Evolutionary conservation across 2,113 vertebrate genomes (phyloP).

Genomic region (Sylvia atricapilla): DNA sequence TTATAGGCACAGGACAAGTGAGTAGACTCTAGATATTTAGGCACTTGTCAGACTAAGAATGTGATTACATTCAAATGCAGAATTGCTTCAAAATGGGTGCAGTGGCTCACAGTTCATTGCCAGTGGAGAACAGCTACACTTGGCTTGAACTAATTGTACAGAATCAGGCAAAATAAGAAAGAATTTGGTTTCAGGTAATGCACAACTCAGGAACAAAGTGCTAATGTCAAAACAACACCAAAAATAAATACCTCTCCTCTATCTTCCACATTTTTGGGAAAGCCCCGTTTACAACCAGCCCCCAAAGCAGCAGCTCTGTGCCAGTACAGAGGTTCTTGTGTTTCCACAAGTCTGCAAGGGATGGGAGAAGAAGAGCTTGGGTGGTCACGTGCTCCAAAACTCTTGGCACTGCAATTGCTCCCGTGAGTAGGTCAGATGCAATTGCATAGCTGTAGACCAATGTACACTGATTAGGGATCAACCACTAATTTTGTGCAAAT

Average conservation of each 20-base stretch:
- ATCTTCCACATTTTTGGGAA: background rate
- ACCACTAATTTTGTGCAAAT: background rate
- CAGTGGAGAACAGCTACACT: background rate
- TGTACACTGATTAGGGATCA: background rate
- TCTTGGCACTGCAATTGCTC: background rate
- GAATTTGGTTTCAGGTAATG: background rate
- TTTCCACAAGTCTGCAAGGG: background rate
- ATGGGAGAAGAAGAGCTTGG: background rate
- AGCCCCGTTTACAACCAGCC: background rate
- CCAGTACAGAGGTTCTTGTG: background rate
- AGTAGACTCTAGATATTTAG: slow-evolving; percentile 32
- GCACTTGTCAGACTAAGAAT: slow-evolving; percentile 42
- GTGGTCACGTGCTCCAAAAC: background rate
- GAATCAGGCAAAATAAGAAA: slow-evolving; percentile 5
- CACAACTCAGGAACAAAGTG: background rate
- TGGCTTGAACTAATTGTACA: background rate
- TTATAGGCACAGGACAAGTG: slow-evolving; percentile 17
- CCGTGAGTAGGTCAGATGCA: background rate
- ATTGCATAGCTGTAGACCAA: background rate
- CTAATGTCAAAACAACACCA: background rate
- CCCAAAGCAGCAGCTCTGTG: background rate
- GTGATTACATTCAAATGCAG: background rate
- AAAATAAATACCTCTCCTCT: rapidly evolving
- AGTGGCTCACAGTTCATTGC: background rate
- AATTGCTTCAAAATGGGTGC: background rate